A percentile compares a stretch with the other conserved stretches of the same genome.
These are phyloP conservation scores for Rana temporaria DNA, from an alignment of 2,113 vertebrate genomes.

Conservation along the genomic window DNA sequence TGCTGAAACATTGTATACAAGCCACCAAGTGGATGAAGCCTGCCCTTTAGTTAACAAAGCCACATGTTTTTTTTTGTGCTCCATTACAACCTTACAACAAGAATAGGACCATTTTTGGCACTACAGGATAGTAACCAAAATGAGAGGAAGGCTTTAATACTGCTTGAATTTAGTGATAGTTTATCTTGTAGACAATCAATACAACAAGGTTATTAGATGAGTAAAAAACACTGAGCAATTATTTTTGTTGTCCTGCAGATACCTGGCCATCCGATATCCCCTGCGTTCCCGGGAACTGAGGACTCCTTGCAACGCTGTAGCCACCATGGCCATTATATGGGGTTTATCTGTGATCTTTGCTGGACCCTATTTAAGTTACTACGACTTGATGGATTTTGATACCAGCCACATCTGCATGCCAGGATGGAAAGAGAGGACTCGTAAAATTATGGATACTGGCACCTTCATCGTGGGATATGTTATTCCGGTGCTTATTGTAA, in stretches of 20 bases:
- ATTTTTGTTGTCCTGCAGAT: conserved; percentile 67
- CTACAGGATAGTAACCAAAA: no score
- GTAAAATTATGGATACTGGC: conserved; percentile 84
- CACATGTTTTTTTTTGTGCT: no score
- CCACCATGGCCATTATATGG: conserved; percentile 86
- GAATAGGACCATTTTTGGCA: no score
- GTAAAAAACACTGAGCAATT: not conserved
- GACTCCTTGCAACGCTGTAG: conserved; percentile 79
- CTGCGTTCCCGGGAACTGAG: conserved; percentile 82
- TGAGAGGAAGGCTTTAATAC: no score
- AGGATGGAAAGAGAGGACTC: conserved; percentile 81
- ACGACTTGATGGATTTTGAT: conserved; percentile 80
- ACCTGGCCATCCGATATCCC: conserved; percentile 85
- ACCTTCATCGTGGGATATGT: conserved; percentile 85
- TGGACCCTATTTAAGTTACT: conserved; percentile 86
- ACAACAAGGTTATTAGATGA: not conserved
- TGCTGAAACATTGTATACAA: no score
- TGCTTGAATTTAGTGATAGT: no score
- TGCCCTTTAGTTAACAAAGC: no score
- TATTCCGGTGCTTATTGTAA: conserved; percentile 83
- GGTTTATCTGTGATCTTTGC: conserved; percentile 83
- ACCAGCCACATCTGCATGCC: conserved; percentile 86
- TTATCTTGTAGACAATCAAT: no score
- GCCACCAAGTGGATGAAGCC: no score
- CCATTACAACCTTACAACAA: no score